Evolutionary conservation across 2,888 invertebrate species (phyloP), one percentile per base, ranked within the genome.

Genomic region (Drosophila anceps): DNA sequence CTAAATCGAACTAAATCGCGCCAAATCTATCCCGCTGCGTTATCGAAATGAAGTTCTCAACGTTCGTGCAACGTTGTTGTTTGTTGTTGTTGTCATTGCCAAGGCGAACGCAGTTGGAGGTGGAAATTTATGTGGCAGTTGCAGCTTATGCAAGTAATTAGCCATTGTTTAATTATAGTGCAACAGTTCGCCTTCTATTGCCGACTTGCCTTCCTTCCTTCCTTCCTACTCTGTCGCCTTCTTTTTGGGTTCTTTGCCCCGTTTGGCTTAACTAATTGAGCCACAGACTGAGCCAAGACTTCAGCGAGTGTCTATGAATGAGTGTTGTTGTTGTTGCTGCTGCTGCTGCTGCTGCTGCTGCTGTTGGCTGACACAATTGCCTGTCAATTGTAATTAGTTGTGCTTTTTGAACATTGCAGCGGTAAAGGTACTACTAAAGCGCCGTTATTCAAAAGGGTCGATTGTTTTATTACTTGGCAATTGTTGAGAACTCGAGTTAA

Each of bases 341-440:
- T 2, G 24, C 24, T 24, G 24, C 24, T 24, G 24, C 24, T 24
- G 33, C 46, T 74, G 58, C 33, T 76, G 46, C 15, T 70, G 71
- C 57, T 76, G 60, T 39, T 18, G 60, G 46, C 85, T 74, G 76
- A 79, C 85, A 77, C 79, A 81, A 79, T 85, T 83, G 84, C 84
- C 82, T 91, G 92, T 84, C 84, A 86, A 83, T 90, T 91, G 91
- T 79, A 88, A 82, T 90, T 88, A 88, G 91, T 91, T 91, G 79
- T 85, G 87, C 91, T 84, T 78, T 87, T 88, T 90, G 85, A 73
- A 54, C 90, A 89, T 67, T 68, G 66, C 61, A 72, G 27, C 15
- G 37, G 31, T 13, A 18, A 33, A 12, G 7, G 12, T 3, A 1
- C 39, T 69, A 37, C 55, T 54, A 46, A 44, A 58, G 51, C 69